Conservation (phyloP, 2,113 vertebrate genomes). For the Oceanites oceanicus region DNA sequence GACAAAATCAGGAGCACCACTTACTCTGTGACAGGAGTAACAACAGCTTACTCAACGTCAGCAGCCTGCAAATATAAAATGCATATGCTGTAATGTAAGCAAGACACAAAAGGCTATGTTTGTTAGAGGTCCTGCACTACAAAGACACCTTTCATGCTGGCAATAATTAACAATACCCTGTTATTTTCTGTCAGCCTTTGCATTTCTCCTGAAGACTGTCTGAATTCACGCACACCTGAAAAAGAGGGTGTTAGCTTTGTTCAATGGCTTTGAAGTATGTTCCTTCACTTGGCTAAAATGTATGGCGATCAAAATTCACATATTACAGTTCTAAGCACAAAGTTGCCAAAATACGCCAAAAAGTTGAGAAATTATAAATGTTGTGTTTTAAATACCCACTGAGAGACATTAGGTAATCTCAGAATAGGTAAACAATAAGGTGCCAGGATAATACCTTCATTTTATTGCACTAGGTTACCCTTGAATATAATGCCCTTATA, state of each 20-base stretch:
- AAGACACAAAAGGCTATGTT: background rate
- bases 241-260: background rate
- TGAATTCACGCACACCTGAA: background rate
- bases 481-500: background rate
- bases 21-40: background rate
- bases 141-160: background rate
- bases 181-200: background rate
- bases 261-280: background rate
- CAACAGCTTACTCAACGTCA: accelerated
- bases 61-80: background rate
- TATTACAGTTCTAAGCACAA: background rate
- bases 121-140: background rate
- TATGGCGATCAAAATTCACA: background rate
- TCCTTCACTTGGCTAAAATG: background rate
- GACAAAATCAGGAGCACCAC: background rate
- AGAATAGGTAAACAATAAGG: background rate
- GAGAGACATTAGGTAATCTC: background rate
- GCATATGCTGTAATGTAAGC: too few species aligned
- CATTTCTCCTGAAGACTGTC: background rate
- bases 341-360: background rate
- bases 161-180: background rate
- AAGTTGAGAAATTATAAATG: background rate
- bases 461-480: background rate
- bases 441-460: background rate
- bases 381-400: background rate